phyloP scores from a whole-genome alignment of 2,888 invertebrate species.

The Glyphotaelius pellucidus region DNA sequence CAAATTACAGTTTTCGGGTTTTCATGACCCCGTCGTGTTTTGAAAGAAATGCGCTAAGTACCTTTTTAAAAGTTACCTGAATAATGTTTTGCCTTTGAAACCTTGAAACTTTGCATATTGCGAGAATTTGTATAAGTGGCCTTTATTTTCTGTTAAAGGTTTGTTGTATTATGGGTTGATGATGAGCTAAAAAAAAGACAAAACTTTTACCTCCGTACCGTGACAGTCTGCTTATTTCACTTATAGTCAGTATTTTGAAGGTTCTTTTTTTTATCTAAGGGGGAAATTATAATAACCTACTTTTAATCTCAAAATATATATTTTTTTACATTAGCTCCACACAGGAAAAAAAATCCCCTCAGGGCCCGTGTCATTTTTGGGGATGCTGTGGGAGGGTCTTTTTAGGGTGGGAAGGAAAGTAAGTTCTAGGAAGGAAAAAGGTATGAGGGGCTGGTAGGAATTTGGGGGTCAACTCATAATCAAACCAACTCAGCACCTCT shows the following conservation, averaged over 20 bases:
- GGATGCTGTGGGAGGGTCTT: too few species aligned
- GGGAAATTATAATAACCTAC: background rate
- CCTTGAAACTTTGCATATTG: background rate
- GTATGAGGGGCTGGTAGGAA: too few species aligned
- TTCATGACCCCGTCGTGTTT: background rate
- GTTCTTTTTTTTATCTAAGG: background rate
- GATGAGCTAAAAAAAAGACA: too few species aligned
- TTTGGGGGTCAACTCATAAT: too few species aligned
- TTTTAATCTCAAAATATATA: background rate
- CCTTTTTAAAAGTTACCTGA: background rate
- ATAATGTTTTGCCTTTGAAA: background rate
- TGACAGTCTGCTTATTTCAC: background rate
- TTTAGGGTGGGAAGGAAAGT: too few species aligned
- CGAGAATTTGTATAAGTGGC: background rate
- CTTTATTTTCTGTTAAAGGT: background rate
- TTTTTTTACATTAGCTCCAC: too few species aligned
- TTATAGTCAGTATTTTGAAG: background rate
- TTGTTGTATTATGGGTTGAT: background rate
- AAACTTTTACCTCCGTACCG: too few species aligned
- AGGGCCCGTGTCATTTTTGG: too few species aligned
- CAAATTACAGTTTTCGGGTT: background rate
- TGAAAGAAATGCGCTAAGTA: background rate
- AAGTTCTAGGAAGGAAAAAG: too few species aligned
- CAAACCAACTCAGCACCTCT: too few species aligned
- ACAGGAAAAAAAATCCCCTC: too few species aligned